phyloP scores from a whole-genome alignment of 2,888 invertebrate genomes.

The Aelia acuminata region DNA sequence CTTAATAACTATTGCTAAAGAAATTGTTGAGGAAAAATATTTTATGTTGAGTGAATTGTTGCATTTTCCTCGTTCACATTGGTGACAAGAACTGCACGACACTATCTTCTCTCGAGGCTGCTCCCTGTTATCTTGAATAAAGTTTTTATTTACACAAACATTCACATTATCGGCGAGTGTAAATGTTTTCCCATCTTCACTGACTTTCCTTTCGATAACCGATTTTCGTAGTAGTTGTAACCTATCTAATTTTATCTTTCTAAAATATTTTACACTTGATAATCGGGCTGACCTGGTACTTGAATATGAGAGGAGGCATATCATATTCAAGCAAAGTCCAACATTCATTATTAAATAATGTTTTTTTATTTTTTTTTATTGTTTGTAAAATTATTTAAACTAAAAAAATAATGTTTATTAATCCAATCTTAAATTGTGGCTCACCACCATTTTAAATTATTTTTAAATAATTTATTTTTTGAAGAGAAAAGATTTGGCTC shows the following conservation, averaged over 20 bases:
- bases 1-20: background rate
- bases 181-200: background rate
- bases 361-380: no score
- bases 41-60: background rate
- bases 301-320: no score
- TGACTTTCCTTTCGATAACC: slow-evolving; percentile 12
- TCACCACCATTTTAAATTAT: no score
- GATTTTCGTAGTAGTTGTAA: background rate
- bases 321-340: no score
- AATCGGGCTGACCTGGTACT: background rate
- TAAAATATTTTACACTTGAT: background rate
- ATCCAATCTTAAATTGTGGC: no score
- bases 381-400: no score
- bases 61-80: background rate
- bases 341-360: no score
- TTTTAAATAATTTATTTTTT: no score
- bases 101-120: background rate
- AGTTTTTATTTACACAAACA: slow-evolving; percentile 8
- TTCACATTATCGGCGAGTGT: background rate
- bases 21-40: background rate
- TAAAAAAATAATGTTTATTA: no score
- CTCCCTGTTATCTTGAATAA: background rate
- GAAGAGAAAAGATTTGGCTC: no score
- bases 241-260: background rate
- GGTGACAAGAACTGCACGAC: no score